Conservation (phyloP, 1,140 invertebrate species). For the Chrysopa pallens region DNA sequence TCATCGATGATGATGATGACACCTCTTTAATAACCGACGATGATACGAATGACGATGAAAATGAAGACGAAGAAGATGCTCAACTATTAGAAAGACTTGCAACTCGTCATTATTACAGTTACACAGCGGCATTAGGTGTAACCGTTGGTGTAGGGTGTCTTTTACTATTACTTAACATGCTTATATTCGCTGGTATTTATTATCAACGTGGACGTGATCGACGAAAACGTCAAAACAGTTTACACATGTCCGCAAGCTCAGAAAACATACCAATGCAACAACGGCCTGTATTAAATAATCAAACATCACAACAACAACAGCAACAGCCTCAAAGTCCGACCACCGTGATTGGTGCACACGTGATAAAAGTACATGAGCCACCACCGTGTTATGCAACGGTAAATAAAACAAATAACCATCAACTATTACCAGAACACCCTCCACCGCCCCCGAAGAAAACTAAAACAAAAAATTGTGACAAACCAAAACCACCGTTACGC, state of each 20-base stretch:
- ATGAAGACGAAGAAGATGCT: constrained; percentile 22
- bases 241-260: constrained; percentile 10
- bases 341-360: constrained; percentile 5
- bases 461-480: constrained; percentile 13
- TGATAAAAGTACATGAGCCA: constrained; percentile 19
- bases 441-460: constrained; percentile 1
- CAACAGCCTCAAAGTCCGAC: constrained; percentile 12
- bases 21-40: constrained; percentile 8
- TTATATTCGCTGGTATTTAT: constrained; percentile 77
- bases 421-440: constrained; percentile 1
- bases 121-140: constrained; percentile 69
- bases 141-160: constrained; percentile 78
- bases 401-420: background rate
- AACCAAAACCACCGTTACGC: constrained; percentile 16
- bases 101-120: constrained; percentile 40
- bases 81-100: constrained; percentile 30
- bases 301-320: constrained; percentile 12
- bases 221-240: constrained; percentile 12
- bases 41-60: constrained; percentile 7
- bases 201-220: constrained; percentile 50
- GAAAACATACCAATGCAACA: constrained; percentile 25
- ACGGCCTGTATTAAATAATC: constrained; percentile 6
- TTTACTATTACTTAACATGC: constrained; percentile 65
- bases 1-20: constrained; percentile 10
- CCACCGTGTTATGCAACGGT: constrained; percentile 26